Conservation (phyloP, 2,113 vertebrate genomes). For the Leptobrachium leishanense region DNA sequence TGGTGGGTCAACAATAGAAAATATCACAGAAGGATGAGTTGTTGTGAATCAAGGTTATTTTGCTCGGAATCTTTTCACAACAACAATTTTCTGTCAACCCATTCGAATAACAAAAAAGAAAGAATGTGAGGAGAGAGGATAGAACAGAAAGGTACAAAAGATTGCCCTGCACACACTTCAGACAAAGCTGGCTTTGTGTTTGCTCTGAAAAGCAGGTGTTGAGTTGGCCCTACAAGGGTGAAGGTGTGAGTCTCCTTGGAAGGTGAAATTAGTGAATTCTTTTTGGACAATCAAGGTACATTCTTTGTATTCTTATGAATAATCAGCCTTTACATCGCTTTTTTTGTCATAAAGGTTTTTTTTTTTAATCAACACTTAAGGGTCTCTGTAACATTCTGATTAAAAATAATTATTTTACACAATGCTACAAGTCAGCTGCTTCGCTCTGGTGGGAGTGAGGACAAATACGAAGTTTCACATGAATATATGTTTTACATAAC, state of each 20-base stretch:
- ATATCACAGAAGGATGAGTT: slow-evolving; percentile 49
- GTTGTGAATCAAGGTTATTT: slow-evolving; percentile 59
- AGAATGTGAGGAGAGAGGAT: slow-evolving; percentile 57
- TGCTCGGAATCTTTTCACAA: slow-evolving; percentile 44
- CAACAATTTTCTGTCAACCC: slow-evolving; percentile 57
- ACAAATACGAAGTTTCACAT: too few species aligned
- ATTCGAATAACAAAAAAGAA: slow-evolving; percentile 57
- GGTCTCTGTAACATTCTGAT: neutral
- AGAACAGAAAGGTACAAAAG: slow-evolving; percentile 67
- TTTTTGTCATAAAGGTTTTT: slow-evolving; percentile 64
- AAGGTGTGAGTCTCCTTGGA: slow-evolving; percentile 62
- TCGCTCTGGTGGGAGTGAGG: too few species aligned
- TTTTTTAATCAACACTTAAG: slow-evolving; percentile 43
- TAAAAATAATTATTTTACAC: too few species aligned
- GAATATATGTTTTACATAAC: too few species aligned
- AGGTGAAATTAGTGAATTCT: slow-evolving; percentile 61
- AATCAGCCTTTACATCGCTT: slow-evolving; percentile 65
- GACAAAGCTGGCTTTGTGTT: slow-evolving; percentile 67
- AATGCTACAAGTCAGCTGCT: neutral
- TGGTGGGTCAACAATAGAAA: slow-evolving; percentile 47
- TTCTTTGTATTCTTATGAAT: slow-evolving; percentile 65
- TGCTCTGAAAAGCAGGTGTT: slow-evolving; percentile 64
- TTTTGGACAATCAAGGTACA: slow-evolving; percentile 53
- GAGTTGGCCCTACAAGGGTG: slow-evolving; percentile 66
- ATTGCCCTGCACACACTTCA: slow-evolving; percentile 58